Evolutionary conservation across 2,797 vertebrate genomes (phyloP).

Genomic region (Falco peregrinus): DNA sequence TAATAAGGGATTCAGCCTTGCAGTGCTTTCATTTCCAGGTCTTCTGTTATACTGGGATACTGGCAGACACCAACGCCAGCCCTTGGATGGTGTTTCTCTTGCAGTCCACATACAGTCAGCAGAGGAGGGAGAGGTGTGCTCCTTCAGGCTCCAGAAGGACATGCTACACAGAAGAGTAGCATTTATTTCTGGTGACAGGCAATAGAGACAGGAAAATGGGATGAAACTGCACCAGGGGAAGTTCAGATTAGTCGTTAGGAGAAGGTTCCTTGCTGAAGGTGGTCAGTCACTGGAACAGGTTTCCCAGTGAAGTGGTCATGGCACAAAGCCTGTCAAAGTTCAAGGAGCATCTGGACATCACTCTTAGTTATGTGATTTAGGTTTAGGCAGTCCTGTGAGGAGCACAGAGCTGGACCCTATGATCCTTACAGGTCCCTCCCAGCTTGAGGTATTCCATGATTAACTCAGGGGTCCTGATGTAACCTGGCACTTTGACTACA

Average conservation of each 20-base stretch:
- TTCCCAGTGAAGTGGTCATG: background rate
- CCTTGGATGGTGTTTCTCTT: background rate
- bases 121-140: rapidly evolving
- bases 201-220: rapidly evolving
- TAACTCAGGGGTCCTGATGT: background rate
- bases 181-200: background rate
- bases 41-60: background rate
- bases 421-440: background rate
- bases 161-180: background rate
- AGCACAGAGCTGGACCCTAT: background rate
- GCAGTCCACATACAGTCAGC: background rate
- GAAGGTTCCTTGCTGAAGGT: background rate
- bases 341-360: background rate
- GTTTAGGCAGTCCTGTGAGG: background rate
- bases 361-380: background rate
- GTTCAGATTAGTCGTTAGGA: background rate
- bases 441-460: background rate
- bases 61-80: background rate
- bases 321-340: background rate
- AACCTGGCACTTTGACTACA: background rate
- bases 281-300: background rate
- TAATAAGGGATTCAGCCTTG: background rate
- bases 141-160: background rate
- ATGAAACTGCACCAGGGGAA: background rate
- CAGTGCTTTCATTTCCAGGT: background rate